Base-by-base conservation (phyloP, 1,140 invertebrate species). In the Pectinophora gossypiella region DNA sequence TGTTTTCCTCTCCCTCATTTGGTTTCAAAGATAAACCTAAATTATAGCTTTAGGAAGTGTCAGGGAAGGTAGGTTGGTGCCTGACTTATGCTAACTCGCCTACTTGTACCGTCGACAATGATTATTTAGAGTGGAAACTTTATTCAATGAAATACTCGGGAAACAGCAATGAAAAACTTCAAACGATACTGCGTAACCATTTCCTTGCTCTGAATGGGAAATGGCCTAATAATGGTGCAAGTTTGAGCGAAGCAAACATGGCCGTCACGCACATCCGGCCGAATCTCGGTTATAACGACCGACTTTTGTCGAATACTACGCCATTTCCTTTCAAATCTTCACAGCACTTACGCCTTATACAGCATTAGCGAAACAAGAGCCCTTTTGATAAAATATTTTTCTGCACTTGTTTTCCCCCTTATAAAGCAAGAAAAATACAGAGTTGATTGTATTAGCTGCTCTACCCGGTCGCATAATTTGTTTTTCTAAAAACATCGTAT, bases 181-280 rank as follows among this genome's bases (percentile, higher is more conserved):
- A 52, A 52, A 27, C 10, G 6, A 10, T 20, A 20, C 9, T 15
- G 12, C 10, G 13, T 23, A 44, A 43, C 23, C 42, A 21, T 52
- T 51, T 52, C 50, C 43, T 21, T 9, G 12, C 4, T 23, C 19
- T 43, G 50, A 52, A 52, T 52, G 42, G 23, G 22, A 52, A 52
- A 52, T 36, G 19, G 42, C 12, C 18, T 19, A 22, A 27, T 52
- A 27, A 45, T 45, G 42, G 43, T 7, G 22, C 19, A 19, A 45
- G 50, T 44, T 27, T 9, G 19, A 44, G 36, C 42, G 1, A 44
- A 44, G 23, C 23, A 45, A 45, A 45, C 50, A 36, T 44, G 21
- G 50, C 22, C 10, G 23, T 20, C 50, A 52, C 50, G 50, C 42
- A 44, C 42, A 20, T 44, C 42, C 42, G 42, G 1, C 12, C 5